These are phyloP conservation scores for Hippasteria phrygiana DNA, from an alignment of 53 echinoderm and acorn worm species.

Conservation along the genomic window DNA sequence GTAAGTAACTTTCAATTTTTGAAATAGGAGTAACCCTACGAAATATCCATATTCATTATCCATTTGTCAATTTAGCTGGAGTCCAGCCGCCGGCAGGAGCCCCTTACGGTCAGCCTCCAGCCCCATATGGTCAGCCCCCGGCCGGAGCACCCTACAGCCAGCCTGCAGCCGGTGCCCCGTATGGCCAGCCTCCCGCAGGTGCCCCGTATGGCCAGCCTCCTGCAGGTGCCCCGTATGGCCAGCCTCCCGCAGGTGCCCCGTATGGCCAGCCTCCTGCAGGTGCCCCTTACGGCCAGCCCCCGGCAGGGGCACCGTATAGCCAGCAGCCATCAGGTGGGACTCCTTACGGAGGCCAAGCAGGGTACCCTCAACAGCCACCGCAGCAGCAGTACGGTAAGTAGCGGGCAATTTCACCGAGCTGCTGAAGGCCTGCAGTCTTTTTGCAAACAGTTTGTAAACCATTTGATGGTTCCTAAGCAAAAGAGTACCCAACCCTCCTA, in stretches of 20 bases:
- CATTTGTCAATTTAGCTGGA: neutral
- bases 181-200: slow-evolving; percentile 41
- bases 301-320: slow-evolving; percentile 10
- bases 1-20: too few relatives aligned
- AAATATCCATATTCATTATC: neutral
- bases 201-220: slow-evolving; percentile 9
- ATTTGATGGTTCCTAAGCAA: too few relatives aligned
- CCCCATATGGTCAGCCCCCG: neutral
- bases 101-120: slow-evolving; percentile 8
- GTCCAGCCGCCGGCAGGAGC: slow-evolving; percentile 71
- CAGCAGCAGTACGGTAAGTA: neutral
- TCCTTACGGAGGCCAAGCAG: slow-evolving; percentile 12
- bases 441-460: too few relatives aligned
- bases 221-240: neutral
- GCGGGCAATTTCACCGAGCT: too few relatives aligned
- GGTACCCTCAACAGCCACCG: slow-evolving; percentile 32
- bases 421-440: too few relatives aligned
- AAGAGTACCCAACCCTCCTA: too few relatives aligned
- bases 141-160: slow-evolving; percentile 34
- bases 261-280: slow-evolving; percentile 40
- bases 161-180: slow-evolving; percentile 71
- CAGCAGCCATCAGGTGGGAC: slow-evolving; percentile 7
- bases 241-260: neutral
- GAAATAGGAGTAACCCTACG: too few relatives aligned
- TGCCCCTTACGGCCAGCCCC: slow-evolving; percentile 23